Base-by-base conservation (phyloP, 92 coral and sea anemone species). In the Plumapathes pennacea region DNA sequence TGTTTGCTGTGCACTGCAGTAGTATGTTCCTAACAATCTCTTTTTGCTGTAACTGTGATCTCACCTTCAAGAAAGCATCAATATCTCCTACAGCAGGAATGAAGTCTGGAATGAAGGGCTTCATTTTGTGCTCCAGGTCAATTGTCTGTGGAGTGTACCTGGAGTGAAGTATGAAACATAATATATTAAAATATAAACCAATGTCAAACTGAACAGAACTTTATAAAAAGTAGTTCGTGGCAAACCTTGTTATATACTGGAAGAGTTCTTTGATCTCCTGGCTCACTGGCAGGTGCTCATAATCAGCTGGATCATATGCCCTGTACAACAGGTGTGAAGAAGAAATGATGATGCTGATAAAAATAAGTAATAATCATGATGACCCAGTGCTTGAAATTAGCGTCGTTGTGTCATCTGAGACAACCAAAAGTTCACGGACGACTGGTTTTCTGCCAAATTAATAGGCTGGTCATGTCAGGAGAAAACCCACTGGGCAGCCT, bases 1-100 rank as follows among this genome's bases (percentile, higher is more conserved):
- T n/a, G n/a, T n/a, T n/a, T n/a, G n/a, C n/a, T n/a, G n/a, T n/a
- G n/a, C n/a, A n/a, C n/a, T n/a, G n/a, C n/a, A n/a, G n/a, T n/a
- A n/a, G n/a, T 11, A 5, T 41, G 4, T 24, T 24, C 47, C 47
- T 41, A 3, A 14, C 47, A 3, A 21, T 19, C 31, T 38, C 19
- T 42, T 17, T 2, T 10, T 4, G 2, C 5, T 4, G 1, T 21
- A 2, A 4, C 12, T 38, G 31, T 20, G 4, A 17, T 29, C 50
- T 55, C 62, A 86, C 97, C 97, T 90, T 90, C 38, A 90, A 59
- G 56, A 90, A 90, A 1, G 97, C 97, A 79, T 90, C 97, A 83
- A 90, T 90, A 32, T 90, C 97, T 25, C 97, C 97, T 32, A 90
- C 97, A 42, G 97, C 95, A 32, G 97, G 97, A 25, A 90, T 90